A percentile compares a stretch with the other conserved stretches of the same genome.
Conservation (phyloP, 2,888 invertebrate species). For the Heliconius charithonia region DNA sequence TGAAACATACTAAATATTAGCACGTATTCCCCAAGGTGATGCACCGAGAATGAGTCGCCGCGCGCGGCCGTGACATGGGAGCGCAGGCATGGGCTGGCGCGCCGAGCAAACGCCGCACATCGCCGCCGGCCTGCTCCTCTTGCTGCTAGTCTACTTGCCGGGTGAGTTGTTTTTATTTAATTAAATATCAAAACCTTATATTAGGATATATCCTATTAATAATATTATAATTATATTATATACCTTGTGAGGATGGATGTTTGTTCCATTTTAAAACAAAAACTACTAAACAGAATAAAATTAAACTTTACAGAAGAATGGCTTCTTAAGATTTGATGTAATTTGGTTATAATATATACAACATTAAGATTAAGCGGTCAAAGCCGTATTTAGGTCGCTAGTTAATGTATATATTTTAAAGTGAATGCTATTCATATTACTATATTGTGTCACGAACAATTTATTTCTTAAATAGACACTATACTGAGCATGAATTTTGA, state of each 20-base stretch:
- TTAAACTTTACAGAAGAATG: too few relatives aligned
- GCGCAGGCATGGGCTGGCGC: constrained; percentile 96
- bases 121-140: constrained; percentile 85
- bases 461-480: not conserved
- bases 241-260: too few relatives aligned
- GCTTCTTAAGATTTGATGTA: too few relatives aligned
- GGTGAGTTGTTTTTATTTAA: constrained; percentile 53
- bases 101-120: constrained; percentile 90
- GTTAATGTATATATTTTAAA: not conserved
- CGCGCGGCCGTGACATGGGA: constrained; percentile 90
- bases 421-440: not conserved
- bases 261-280: too few relatives aligned
- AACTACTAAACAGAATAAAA: too few relatives aligned
- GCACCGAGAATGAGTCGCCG: constrained; percentile 90
- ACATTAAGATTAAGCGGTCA: too few relatives aligned
- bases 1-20: not conserved
- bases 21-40: constrained; percentile 67
- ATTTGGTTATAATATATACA: too few relatives aligned
- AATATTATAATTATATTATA: too few relatives aligned
- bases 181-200: too few relatives aligned
- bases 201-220: too few relatives aligned
- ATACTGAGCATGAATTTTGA: not conserved
- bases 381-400: not conserved
- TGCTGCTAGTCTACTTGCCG: constrained; percentile 82
- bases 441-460: not conserved